Evolutionary conservation across 1,140 invertebrate species (phyloP), one percentile per base, ranked within the genome.

Genomic region (Drosophila equinoxialis): DNA sequence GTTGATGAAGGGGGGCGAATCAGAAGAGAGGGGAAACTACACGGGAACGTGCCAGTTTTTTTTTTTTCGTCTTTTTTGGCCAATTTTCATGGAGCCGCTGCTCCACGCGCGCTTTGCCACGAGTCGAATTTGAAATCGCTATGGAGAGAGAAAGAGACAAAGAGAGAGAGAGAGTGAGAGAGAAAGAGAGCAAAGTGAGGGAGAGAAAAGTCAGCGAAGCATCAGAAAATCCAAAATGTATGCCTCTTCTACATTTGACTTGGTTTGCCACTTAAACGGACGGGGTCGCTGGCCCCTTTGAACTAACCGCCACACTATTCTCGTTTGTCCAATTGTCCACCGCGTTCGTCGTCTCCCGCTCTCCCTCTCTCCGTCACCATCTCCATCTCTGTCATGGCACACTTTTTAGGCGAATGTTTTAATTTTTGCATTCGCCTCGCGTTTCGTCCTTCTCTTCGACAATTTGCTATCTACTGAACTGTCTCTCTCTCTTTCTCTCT

Each of bases 201-300:
- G 61, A 67, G 64, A 67, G 55, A 72, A 62, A 63, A 68, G 65
- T 71, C 77, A 87, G 74, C 84, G 77, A 77, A 89, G 80, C 84
- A 87, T 87, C 84, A 87, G 69, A 76, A 76, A 59, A 59, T 77
- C 66, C 74, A 79, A 69, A 61, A 66, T 68, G 58, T 68, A 51
- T 61, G 74, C 81, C 75, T 30, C 30, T 70, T 71, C 77, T 80
- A 74, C 66, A 75, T 84, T 85, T 84, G 67, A 84, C 81, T 87
- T 62, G 69, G 77, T 83, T 86, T 86, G 76, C 72, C 83, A 83
- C 84, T 83, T 87, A 81, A 75, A 66, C 48, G 51, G 59, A 54
- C 10, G 64, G 45, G 60, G 48, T 39, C 61, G 60, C 54, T 42
- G 59, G 20, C 54, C 26, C 51, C 42, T 68, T 51, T 51, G 45